These are phyloP conservation scores for Cheilosia vulpina DNA, from an alignment of 2,888 invertebrate species.

Conservation along the genomic window DNA sequence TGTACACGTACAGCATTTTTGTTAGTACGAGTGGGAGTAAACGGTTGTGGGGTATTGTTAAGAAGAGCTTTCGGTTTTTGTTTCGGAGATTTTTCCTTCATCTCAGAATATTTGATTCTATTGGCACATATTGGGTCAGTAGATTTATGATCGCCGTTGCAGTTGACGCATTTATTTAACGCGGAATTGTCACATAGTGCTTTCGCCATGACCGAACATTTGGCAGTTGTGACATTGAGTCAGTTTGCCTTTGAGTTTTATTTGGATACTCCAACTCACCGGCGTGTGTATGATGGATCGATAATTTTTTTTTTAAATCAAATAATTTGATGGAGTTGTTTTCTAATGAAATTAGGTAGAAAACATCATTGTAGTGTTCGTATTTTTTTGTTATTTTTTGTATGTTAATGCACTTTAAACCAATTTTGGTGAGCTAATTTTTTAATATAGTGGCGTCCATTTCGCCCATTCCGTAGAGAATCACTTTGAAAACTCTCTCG, in stretches of 20 bases:
- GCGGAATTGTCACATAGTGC: neutral
- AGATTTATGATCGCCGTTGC: neutral
- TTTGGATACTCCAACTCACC: neutral
- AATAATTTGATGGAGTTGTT: too few relatives aligned
- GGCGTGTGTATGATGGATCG: neutral
- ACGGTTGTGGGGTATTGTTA: neutral
- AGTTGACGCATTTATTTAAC: neutral
- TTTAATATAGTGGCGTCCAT: neutral
- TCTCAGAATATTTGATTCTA: neutral
- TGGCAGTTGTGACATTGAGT: slow-evolving; percentile 18
- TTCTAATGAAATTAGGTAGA: too few relatives aligned
- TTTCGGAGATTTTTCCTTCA: neutral
- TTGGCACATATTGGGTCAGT: too few relatives aligned
- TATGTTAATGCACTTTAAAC: neutral
- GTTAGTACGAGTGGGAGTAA: neutral
- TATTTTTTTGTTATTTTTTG: too few relatives aligned
- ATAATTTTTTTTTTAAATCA: neutral
- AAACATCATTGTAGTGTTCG: too few relatives aligned
- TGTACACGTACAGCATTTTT: too few relatives aligned
- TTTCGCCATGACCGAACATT: slow-evolving; percentile 29
- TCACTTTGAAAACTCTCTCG: neutral
- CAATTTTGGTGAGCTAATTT: neutral
- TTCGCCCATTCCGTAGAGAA: neutral
- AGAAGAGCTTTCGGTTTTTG: neutral
- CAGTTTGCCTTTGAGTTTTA: neutral